A percentile compares a stretch with the other conserved stretches of the same genome.
These are phyloP conservation scores for Galemys pyrenaicus DNA, from an alignment of 2,113 vertebrate species.

Conservation along the genomic window DNA sequence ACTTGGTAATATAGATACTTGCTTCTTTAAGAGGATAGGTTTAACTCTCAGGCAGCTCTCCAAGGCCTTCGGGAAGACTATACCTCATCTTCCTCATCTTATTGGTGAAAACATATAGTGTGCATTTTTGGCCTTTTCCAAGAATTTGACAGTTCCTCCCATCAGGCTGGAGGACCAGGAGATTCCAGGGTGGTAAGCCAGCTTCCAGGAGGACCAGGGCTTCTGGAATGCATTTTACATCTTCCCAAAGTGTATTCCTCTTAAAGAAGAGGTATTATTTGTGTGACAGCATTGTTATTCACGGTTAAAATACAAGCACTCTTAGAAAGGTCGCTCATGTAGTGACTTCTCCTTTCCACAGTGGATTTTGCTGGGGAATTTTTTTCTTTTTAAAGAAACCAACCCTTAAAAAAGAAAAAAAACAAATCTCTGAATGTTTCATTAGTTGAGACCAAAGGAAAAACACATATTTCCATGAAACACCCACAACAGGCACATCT, in stretches of 20 bases:
- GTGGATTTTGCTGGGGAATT: slow-evolving; percentile 34
- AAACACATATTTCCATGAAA: not conserved
- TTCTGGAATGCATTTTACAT: not conserved
- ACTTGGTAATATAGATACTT: not conserved
- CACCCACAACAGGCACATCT: not conserved
- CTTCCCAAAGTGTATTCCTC: not conserved
- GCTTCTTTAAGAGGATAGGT: not conserved
- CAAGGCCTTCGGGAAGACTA: not conserved
- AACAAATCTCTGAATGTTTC: slow-evolving; percentile 25
- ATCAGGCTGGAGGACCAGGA: not conserved
- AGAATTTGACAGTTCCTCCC: not conserved
- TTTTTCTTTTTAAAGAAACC: slow-evolving; percentile 18
- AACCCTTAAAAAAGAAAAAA: slow-evolving; percentile 35
- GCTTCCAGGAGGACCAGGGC: not conserved
- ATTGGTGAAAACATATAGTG: not conserved
- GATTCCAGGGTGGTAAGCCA: not conserved
- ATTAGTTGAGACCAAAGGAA: not conserved
- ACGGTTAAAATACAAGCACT: slow-evolving; percentile 17
- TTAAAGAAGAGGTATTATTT: slow-evolving; percentile 7
- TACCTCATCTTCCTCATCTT: not conserved
- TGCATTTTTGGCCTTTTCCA: not conserved
- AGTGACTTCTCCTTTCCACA: slow-evolving; percentile 25
- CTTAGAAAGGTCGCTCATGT: slow-evolving; percentile 46
- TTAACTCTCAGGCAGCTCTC: not conserved
- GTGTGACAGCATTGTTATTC: not conserved